A percentile compares a stretch with the other conserved stretches of the same genome.
phyloP scores from a whole-genome alignment of 2,113 vertebrate genomes.

The Rhipidura dahli region DNA sequence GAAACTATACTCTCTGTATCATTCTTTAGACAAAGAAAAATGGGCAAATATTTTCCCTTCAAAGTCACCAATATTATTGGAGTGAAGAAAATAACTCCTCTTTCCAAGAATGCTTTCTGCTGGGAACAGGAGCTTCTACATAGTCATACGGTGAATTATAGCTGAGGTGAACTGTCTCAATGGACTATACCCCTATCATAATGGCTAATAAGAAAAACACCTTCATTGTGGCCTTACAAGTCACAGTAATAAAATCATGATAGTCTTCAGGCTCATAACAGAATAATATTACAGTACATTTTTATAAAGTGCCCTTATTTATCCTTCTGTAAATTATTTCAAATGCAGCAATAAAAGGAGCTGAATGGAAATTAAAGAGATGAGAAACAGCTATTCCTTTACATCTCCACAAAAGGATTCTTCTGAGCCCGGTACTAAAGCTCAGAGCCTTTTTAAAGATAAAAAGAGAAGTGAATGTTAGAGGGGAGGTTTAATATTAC shows the following conservation, averaged over 20 bases:
- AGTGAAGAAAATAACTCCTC: not conserved
- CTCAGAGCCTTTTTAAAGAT: not conserved
- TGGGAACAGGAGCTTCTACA: not conserved
- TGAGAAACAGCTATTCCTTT: not conserved
- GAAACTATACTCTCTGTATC: not conserved
- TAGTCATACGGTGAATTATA: not conserved
- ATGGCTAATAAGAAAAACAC: not conserved
- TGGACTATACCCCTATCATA: not conserved
- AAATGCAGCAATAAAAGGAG: not conserved
- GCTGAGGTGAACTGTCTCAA: not conserved
- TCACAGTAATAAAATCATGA: constrained; percentile 26
- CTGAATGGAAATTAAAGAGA: not conserved
- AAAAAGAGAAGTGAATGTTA: not conserved
- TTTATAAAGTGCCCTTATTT: constrained; percentile 49
- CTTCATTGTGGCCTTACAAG: not conserved
- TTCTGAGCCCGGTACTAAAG: not conserved
- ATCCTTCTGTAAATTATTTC: constrained; percentile 19
- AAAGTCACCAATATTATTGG: not conserved
- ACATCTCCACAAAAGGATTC: not conserved
- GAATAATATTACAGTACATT: constrained; percentile 30
- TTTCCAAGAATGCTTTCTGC: not conserved
- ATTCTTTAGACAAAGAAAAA: not conserved
- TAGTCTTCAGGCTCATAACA: constrained; percentile 25
- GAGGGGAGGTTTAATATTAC: not conserved
- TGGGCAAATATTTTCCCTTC: not conserved